phyloP scores from a whole-genome alignment of 2,113 vertebrate genomes.

The Mohoua ochrocephala region DNA sequence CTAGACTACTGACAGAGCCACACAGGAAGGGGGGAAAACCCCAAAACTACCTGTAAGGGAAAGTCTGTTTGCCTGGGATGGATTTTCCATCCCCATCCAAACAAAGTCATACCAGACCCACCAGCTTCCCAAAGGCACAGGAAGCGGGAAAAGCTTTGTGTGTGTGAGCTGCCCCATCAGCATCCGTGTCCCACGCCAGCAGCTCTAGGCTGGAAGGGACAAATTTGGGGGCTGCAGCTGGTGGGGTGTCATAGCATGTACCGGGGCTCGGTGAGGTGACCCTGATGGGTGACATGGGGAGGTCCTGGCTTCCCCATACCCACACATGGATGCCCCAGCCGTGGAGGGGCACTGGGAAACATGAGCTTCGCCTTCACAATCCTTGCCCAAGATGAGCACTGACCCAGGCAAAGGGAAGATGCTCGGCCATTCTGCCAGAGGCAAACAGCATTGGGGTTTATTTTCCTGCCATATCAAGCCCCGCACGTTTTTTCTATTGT shows the following conservation, averaged over 20 bases:
- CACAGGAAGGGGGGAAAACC: background rate
- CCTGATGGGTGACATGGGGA: background rate
- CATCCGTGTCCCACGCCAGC: accelerated
- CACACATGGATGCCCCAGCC: background rate
- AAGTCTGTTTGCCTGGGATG: background rate
- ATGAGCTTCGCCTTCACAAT: accelerated
- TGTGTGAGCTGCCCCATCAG: background rate
- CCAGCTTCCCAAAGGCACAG: background rate
- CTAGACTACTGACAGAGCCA: background rate
- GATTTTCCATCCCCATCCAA: background rate
- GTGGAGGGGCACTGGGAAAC: background rate
- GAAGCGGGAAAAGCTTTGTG: accelerated
- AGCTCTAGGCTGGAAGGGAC: background rate
- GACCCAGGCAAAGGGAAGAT: background rate
- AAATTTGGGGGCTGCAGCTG: background rate
- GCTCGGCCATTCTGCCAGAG: background rate
- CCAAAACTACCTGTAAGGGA: background rate
- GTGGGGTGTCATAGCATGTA: accelerated
- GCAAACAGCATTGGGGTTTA: background rate
- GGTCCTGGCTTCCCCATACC: background rate
- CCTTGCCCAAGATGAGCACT: background rate
- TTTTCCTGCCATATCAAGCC: background rate
- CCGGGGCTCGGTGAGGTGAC: accelerated
- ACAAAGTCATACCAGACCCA: background rate
- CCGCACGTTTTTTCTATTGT: conserved; percentile 12